phyloP scores from a whole-genome alignment of 2,113 vertebrate genomes.

The Dromas ardeola region DNA sequence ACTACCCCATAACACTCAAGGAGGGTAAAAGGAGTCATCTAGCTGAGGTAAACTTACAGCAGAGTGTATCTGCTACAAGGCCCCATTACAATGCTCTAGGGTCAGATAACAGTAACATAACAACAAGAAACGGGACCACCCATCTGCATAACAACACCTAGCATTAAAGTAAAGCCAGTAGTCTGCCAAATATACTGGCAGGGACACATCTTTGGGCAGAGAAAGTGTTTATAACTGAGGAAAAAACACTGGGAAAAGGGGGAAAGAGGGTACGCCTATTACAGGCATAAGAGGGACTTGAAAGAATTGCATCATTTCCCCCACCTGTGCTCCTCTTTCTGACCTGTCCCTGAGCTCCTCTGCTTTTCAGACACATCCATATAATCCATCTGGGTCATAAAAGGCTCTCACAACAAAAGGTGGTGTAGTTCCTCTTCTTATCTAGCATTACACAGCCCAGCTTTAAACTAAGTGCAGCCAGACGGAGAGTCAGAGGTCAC shows the following conservation, averaged over 20 bases:
- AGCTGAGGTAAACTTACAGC: background rate
- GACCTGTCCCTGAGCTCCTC: background rate
- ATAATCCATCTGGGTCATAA: background rate
- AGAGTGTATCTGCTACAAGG: background rate
- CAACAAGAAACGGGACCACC: background rate
- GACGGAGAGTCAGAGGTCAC: slow-evolving; percentile 58
- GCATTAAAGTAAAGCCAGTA: background rate
- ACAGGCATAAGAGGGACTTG: background rate
- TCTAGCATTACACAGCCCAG: background rate
- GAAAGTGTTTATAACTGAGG: background rate
- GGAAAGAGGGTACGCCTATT: background rate
- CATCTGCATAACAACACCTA: background rate
- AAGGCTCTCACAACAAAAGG: background rate
- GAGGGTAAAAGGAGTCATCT: background rate
- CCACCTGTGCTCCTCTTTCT: background rate
- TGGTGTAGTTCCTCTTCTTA: background rate
- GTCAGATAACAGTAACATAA: background rate
- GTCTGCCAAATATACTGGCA: background rate
- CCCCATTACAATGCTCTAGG: background rate
- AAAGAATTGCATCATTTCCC: background rate
- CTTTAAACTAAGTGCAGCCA: slow-evolving; percentile 35
- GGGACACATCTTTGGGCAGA: background rate
- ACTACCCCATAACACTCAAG: background rate
- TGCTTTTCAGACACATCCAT: background rate
- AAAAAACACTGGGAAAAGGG: background rate